These are phyloP conservation scores for Andrena hattorfiana DNA, from an alignment of 2,888 invertebrate species.

Conservation along the genomic window DNA sequence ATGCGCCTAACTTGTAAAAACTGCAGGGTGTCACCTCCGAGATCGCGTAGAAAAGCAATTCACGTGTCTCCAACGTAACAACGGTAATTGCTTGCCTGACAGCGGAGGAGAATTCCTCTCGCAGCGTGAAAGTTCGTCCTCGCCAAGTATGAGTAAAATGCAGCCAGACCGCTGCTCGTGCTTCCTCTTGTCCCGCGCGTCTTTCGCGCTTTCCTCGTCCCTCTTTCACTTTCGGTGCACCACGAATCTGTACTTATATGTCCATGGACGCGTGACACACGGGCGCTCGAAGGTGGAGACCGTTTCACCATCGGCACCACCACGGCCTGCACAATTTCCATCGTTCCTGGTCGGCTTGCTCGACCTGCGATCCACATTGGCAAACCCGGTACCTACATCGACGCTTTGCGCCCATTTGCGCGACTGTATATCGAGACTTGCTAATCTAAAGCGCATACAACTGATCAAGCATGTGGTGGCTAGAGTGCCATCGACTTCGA, in stretches of 20 bases:
- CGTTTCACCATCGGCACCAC: conserved; percentile 34
- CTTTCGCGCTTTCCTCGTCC: conserved; percentile 43
- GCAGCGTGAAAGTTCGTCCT: conserved; percentile 68
- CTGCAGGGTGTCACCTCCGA: not conserved
- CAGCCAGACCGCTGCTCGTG: conserved; percentile 18
- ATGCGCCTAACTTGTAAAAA: not conserved
- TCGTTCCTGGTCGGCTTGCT: not conserved
- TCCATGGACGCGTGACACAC: conserved; percentile 68
- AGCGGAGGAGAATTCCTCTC: conserved; percentile 49
- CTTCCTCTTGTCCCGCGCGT: conserved; percentile 33
- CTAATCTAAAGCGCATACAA: too few relatives aligned
- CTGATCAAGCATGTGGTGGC: too few relatives aligned
- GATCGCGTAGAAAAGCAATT: conserved; percentile 40
- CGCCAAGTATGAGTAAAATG: conserved; percentile 70
- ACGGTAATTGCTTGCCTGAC: conserved; percentile 54
- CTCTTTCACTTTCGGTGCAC: conserved; percentile 51
- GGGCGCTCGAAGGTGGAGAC: conserved; percentile 40
- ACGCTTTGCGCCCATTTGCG: not conserved
- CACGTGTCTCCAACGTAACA: conserved; percentile 37
- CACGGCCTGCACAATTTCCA: not conserved
- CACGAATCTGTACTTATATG: conserved; percentile 75
- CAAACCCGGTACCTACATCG: not conserved
- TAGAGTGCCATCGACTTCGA: too few relatives aligned
- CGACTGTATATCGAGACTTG: too few relatives aligned
- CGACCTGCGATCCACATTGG: not conserved